Evolutionary conservation across 2,113 vertebrate genomes (phyloP).

Genomic region (human): DNA sequence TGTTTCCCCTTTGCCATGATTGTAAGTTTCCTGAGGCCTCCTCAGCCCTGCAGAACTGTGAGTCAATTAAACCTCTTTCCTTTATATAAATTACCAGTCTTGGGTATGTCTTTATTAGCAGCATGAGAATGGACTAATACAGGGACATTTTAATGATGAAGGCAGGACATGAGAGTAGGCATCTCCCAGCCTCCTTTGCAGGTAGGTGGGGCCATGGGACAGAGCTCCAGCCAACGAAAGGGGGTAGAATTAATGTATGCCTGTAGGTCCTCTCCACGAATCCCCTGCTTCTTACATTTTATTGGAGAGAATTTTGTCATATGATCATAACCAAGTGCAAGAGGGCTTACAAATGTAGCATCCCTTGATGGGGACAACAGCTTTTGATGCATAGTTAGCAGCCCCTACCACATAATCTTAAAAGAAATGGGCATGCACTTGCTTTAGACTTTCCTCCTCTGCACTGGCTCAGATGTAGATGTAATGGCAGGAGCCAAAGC

Average conservation of each 20-base stretch:
- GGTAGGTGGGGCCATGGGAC: background rate
- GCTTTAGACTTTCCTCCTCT: background rate
- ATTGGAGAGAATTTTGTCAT: background rate
- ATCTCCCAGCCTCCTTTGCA: background rate
- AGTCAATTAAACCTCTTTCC: too few relatives aligned
- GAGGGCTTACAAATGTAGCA: background rate
- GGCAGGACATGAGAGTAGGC: background rate
- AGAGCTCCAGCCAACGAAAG: background rate
- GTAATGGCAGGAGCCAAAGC: background rate
- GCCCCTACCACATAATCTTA: background rate
- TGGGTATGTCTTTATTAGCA: too few relatives aligned
- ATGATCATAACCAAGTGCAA: background rate
- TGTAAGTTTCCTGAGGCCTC: too few relatives aligned
- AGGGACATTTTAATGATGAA: background rate
- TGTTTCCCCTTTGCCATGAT: too few relatives aligned
- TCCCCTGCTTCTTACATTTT: background rate
- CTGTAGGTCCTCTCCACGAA: background rate
- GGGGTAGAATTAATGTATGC: background rate
- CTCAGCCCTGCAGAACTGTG: too few relatives aligned
- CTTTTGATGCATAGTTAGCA: background rate
- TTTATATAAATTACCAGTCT: too few relatives aligned
- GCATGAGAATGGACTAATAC: background rate
- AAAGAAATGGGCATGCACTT: background rate
- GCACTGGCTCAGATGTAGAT: background rate
- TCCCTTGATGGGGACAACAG: background rate